Evolutionary conservation across 2,797 vertebrate genomes (phyloP), one percentile per base, ranked within the genome.

Genomic region (Caiman crocodilus): DNA sequence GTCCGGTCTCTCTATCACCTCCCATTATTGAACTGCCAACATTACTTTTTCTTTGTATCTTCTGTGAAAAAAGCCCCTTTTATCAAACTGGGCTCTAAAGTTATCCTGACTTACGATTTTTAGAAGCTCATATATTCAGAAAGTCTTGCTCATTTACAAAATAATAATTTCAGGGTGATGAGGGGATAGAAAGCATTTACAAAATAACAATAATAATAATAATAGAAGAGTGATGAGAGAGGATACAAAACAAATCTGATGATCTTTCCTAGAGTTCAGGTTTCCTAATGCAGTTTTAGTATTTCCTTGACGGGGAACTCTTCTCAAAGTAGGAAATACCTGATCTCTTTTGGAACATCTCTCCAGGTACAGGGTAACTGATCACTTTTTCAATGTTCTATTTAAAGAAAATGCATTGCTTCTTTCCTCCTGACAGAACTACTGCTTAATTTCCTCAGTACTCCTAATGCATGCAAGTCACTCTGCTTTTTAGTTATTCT

Each of bases 21-120:
- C 90, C 86, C 86, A 50, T 89, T 82, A 42, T 92, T 89, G 86
- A 92, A 90, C 88, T 94, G 93, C 92, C 88, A 91, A 92, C 82
- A 90, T 74, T 0, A 1, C 86, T 85, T 73, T 94, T 92, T 80
- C 85, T 90, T 79, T 86, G 57, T 26, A 58, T 86, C 64, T 87
- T 18, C 87, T 92, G 91, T 85, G 82, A 84, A 84, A 50, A 91
- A 94, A 96, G 58, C 86, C 74, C 84, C 35, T 88, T 92, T 94
- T 87, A 87, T 85, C 69, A 95, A 82, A 25, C 76, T 84, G 74
- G 55, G 64, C 88, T 96, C 81, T 78, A 15, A 95, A 92, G 57
- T 84, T 91, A 55, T 71, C 92, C 50, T 50, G 58, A 85, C 55
- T 90, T 90, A 67, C 89, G 73, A 76, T 17, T 28, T 79, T 74